phyloP scores from a whole-genome alignment of 2,797 vertebrate genomes.

The Uromys caudimaculatus region DNA sequence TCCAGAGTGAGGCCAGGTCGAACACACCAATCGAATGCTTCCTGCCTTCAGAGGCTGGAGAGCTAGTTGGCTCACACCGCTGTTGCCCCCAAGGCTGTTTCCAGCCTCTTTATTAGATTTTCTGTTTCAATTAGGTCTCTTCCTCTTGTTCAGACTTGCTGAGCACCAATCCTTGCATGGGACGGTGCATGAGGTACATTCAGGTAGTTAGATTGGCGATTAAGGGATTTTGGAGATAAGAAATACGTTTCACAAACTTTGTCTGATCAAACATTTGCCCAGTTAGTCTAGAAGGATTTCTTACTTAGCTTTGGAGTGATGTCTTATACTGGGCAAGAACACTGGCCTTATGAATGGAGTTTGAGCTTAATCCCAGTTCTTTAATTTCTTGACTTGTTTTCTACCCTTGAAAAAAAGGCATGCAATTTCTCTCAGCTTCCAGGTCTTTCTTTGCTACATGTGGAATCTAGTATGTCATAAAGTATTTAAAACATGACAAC shows the following conservation, averaged over 20 bases:
- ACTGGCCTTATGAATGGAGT: neutral
- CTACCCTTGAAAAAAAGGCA: neutral
- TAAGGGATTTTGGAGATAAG: neutral
- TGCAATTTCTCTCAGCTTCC: neutral
- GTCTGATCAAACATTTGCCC: neutral
- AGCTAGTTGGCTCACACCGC: neutral
- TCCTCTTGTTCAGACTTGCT: neutral
- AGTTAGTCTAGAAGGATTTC: neutral
- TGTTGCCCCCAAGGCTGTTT: neutral
- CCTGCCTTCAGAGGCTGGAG: neutral
- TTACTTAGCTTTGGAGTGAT: neutral
- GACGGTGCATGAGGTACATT: neutral
- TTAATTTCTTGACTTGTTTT: neutral
- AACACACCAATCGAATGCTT: neutral
- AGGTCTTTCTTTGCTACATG: neutral
- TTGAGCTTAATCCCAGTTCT: neutral
- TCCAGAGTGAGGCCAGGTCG: neutral
- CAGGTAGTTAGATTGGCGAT: neutral
- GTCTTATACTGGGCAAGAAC: neutral
- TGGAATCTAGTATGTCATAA: neutral
- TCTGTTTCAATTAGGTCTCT: neutral
- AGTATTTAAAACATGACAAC: neutral
- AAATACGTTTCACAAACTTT: neutral
- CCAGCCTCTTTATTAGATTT: neutral
- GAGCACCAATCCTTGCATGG: neutral